A percentile compares a stretch with the other conserved stretches of the same genome.
Evolutionary conservation across 2,113 vertebrate genomes (phyloP).

Genomic region (Poecilia latipinna): DNA sequence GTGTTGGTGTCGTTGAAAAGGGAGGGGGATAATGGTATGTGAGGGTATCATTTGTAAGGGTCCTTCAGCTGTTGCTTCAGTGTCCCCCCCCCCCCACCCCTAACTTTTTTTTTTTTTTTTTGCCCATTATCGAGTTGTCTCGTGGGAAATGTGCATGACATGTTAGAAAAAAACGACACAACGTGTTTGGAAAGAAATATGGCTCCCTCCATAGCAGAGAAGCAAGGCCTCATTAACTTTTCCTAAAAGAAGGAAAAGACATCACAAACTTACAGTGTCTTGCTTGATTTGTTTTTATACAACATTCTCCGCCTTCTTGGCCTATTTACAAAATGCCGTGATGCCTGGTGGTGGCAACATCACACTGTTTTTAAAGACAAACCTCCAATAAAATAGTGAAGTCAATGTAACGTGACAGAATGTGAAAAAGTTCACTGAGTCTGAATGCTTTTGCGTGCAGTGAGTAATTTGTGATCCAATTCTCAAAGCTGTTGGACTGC

Average conservation of each 20-base stretch:
- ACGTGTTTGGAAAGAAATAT: conserved; percentile 30
- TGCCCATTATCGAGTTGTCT: conserved; percentile 49
- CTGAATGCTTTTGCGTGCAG: not conserved
- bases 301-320: no score
- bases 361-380: not conserved
- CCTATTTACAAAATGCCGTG: no score
- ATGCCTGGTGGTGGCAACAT: not conserved
- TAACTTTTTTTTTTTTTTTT: not conserved
- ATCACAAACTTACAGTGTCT: not conserved
- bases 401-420: not conserved
- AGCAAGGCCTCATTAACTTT: not conserved
- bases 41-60: conserved; percentile 17
- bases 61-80: conserved; percentile 73
- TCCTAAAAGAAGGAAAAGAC: conserved; percentile 2
- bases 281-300: no score
- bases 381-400: not conserved
- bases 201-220: not conserved
- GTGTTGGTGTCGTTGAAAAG: conserved; percentile 3
- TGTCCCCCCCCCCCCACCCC: conserved; percentile 29
- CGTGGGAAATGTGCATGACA: conserved; percentile 53
- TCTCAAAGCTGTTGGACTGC: conserved; percentile 1
- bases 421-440: no score
- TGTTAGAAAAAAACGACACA: conserved; percentile 26
- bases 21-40: conserved; percentile 20
- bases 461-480: conserved; percentile 23